Percentiles rank a stretch among this genome's conserved stretches.
Conservation (phyloP, 2,113 vertebrate species). For the Mungos mungo region DNA sequence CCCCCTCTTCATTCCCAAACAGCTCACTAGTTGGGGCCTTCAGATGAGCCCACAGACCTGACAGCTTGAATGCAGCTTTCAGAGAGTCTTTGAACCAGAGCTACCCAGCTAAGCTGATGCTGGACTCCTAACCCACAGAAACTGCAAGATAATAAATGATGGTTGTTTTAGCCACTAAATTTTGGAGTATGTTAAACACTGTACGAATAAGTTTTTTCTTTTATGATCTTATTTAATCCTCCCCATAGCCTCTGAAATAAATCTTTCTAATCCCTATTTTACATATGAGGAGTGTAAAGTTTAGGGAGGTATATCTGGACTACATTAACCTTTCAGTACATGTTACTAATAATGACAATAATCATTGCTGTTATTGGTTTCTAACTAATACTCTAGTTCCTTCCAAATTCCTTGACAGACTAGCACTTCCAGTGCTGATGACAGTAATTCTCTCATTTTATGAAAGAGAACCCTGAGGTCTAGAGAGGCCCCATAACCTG, state of each 20-base stretch:
- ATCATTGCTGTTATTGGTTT: not conserved
- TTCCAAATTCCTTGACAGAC: not conserved
- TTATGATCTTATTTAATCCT: not conserved
- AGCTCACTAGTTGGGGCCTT: not conserved
- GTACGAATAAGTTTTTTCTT: not conserved
- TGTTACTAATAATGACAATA: not conserved
- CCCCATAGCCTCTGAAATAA: not conserved
- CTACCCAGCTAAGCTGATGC: not conserved
- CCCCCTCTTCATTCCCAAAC: not conserved
- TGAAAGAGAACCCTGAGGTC: not conserved
- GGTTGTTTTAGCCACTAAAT: not conserved
- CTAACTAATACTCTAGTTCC: not conserved
- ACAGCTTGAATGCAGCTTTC: not conserved
- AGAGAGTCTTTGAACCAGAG: not conserved
- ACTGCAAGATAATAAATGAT: not conserved
- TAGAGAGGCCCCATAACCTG: not conserved
- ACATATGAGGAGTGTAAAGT: not conserved
- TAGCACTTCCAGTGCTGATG: not conserved
- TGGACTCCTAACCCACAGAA: not conserved
- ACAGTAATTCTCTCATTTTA: not conserved
- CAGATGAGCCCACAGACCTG: not conserved
- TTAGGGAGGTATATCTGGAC: not conserved
- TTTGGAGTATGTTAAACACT: not conserved
- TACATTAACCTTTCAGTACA: not conserved
- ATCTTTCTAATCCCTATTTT: conserved; percentile 7